Evolutionary conservation across 2,888 invertebrate species (phyloP), one percentile per base, ranked within the genome.

Genomic region (Ptycholaimellus sp.): DNA sequence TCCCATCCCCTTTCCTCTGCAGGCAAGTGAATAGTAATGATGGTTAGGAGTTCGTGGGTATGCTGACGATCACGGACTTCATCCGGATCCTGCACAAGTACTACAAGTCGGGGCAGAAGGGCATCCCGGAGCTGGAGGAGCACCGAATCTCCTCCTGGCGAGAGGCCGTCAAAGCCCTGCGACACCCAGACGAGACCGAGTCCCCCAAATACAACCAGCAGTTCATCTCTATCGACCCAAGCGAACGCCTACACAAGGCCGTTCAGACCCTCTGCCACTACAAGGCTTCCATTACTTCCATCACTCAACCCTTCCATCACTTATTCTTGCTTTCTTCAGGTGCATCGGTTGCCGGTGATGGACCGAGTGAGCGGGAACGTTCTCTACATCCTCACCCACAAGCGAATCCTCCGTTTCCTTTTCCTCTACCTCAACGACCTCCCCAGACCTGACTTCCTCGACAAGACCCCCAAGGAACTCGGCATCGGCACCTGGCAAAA

Each of bases 1-100:
- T n/a, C n/a, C n/a, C n/a, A n/a, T n/a, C n/a, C n/a, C n/a, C n/a
- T n/a, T n/a, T n/a, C n/a, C n/a, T n/a, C n/a, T n/a, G n/a, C n/a
- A n/a, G n/a, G n/a, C n/a, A n/a, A n/a, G n/a, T n/a, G n/a, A n/a
- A n/a, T n/a, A n/a, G n/a, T n/a, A n/a, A n/a, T n/a, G n/a, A n/a
- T n/a, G n/a, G n/a, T n/a, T n/a, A 51, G 37, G 42, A 47, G 19
- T 56, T 56, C 37, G 78, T 93, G 44, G 96, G 93, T 49, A 55
- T 66, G 66, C 50, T 66, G 41, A 67, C 66, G 3, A 66, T 66
- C 36, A 67, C 66, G 30, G 66, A 66, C 47, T 67, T 66, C 44
- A 66, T 66, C 44, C 59, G 60, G 40, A 66, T 67, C 32, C 50
- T 66, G 30, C 59, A 64, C 48, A 49, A 46, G 14, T 33, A 35